Base-by-base conservation (phyloP, 2,113 vertebrate species). In the Paralichthys olivaceus region DNA sequence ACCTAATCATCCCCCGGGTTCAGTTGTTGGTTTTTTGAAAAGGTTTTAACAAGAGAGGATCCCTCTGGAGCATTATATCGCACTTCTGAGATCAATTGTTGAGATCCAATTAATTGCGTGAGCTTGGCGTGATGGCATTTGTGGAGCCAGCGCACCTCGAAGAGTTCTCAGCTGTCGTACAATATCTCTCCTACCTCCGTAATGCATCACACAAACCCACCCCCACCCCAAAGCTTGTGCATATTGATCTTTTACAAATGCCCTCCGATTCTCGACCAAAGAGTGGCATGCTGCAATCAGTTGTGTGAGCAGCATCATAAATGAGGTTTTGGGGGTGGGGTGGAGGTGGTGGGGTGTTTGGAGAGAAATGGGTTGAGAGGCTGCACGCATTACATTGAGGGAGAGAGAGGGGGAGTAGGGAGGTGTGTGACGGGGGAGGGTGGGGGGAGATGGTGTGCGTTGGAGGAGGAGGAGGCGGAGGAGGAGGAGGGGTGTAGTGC, bases 231-330 rank as follows among this genome's bases (percentile, higher is more conserved):
- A 23, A 55, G 47, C 71, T 69, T 85, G 87, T 87, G 84, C 77
- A 83, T 91, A 91, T 92, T 91, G 92, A 93, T 94, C 87, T 81
- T 78, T 84, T 76, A 84, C 83, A 84, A 93, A 82, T 87, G 87
- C 72, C 87, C 87, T 82, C 79, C 78, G 63, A 83, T 84, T 77
- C 66, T 55, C 67, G 80, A 85, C 82, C 19, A 77, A 87, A 92
- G 85, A 81, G 75, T 86, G 84, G 84, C 88, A 75, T 90, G 89
- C 93, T 92, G 94, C 94, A 92, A 91, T 92, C 89, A 87, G 87
- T 75, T 87, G 89, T 93, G 93, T 94, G 94, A 93, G 86, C 89
- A 91, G 94, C 93, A 94, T 95, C 76, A 13, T 65, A 89, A 93
- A 95, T 94, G 88, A 94, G 93, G 63, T 23, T 75, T 61, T 69